Base-by-base conservation (phyloP, 1,140 invertebrate genomes). In the Dolichoris vasculosae region DNA sequence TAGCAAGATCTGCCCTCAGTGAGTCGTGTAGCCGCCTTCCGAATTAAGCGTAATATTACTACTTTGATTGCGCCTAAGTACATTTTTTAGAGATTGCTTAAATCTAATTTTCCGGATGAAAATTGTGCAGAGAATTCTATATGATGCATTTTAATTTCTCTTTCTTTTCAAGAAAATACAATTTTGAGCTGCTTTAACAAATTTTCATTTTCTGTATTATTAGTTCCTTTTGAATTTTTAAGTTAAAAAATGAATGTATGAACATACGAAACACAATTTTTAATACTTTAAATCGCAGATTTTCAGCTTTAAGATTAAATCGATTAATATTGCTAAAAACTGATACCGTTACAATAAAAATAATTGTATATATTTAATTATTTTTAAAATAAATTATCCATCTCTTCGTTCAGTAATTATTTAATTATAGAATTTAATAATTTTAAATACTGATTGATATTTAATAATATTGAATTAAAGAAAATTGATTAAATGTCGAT, bases 31-130 rank as follows among this genome's bases (percentile, higher is more conserved):
- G 32, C 51, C n/a, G 17, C n/a, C 38, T 83, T 59, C 30, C 82
- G 59, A 69, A 84, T 84, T 77, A 84, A 84, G 8, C 75, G 80
- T 73, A 82, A 82, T 83, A 69, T 35, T 51, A 38, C 48, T 20
- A 9, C 81, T 83, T 82, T 82, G 80, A 82, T 82, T 82, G 80
- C 64, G 13, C 6, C 67, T 15, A 69, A 69, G 67, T 69, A 69
- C 67, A 69, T 69, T 69, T 69, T 59, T 69, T 69, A 69, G 15
- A 69, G 2, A 69, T 69, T 69, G 67, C 67, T 38, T 20, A 35
- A 69, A 69, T 69, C 67, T 69, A 69, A 69, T 69, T 69, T 23
- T 32, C 35, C 23, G 15, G 35, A 35, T 35, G 67, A 38, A 69
- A 69, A 38, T 69, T 69, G 13, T 69, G 32, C 35, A 6, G 35